Evolutionary conservation across 2,113 vertebrate genomes (phyloP).

Genomic region (Coreoperca whiteheadi): DNA sequence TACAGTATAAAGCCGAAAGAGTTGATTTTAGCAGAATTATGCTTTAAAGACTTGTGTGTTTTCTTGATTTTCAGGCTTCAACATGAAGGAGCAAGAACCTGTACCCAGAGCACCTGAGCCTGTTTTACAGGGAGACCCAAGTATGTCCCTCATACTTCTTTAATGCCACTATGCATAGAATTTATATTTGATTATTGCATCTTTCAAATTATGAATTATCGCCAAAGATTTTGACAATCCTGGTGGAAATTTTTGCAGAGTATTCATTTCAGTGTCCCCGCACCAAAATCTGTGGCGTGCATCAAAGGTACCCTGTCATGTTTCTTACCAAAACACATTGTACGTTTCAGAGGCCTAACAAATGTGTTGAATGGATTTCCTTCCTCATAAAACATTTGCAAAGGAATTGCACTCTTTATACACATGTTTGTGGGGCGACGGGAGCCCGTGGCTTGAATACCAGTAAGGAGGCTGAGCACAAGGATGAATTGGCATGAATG

Average conservation of each 20-base stretch:
- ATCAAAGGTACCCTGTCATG: background rate
- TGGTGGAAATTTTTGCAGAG: background rate
- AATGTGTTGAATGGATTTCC: background rate
- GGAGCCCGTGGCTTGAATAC: too few species aligned
- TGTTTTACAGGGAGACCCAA: slow-evolving; percentile 89
- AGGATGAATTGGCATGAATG: too few species aligned
- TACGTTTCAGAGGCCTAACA: background rate
- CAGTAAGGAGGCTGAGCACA: too few species aligned
- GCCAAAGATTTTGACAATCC: background rate
- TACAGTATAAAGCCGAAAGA: background rate
- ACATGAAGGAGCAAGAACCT: slow-evolving; percentile 84
- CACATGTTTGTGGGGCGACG: too few species aligned
- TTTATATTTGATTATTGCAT: background rate
- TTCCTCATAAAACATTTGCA: background rate
- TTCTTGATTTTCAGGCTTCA: slow-evolving; percentile 85
- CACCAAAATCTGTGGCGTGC: background rate
- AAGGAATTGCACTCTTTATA: too few species aligned
- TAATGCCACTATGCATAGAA: background rate
- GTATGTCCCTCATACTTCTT: slow-evolving; percentile 81
- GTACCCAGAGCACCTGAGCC: slow-evolving; percentile 82
- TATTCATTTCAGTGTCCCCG: background rate
- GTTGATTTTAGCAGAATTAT: background rate
- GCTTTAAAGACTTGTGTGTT: slow-evolving; percentile 24
- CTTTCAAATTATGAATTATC: background rate
- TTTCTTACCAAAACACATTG: too few species aligned